Evolutionary conservation across 2,888 invertebrate species (phyloP).

Genomic region (Hypercompe scribonia): DNA sequence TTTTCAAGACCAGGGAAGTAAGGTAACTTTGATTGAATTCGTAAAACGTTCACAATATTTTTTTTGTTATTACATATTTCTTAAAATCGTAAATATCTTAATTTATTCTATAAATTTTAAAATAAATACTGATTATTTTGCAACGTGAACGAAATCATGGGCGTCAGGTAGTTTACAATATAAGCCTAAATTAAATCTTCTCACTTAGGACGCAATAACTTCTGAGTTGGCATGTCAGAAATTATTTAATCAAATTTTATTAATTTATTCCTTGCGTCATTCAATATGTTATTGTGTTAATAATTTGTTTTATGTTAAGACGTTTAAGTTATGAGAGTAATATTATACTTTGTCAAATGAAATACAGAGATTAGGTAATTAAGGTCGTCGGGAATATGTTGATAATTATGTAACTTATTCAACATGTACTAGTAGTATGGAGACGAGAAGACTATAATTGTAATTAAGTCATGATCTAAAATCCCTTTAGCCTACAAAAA

Average conservation of each 20-base stretch:
- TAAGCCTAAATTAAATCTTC: not conserved
- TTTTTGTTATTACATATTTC: not conserved
- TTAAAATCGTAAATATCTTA: not conserved
- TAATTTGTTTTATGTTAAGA: not conserved
- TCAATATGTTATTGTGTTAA: not conserved
- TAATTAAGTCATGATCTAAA: not conserved
- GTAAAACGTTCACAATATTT: no score
- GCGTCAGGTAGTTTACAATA: not conserved
- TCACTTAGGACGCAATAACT: not conserved
- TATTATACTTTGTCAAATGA: not conserved
- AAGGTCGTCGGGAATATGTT: no score
- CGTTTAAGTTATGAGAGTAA: not conserved
- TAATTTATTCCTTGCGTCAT: not conserved
- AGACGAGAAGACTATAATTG: not conserved
- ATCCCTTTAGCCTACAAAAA: not conserved
- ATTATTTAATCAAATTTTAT: not conserved
- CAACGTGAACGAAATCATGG: no score
- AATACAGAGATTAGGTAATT: not conserved
- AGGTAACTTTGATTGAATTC: not conserved
- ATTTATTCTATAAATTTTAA: no score
- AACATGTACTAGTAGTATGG: not conserved
- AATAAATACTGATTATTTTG: no score
- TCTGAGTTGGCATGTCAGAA: not conserved
- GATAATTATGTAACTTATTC: not conserved
- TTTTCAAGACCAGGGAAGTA: no score